These are phyloP conservation scores for Chitala chitala DNA, from an alignment of 2,113 vertebrate species.

Conservation along the genomic window DNA sequence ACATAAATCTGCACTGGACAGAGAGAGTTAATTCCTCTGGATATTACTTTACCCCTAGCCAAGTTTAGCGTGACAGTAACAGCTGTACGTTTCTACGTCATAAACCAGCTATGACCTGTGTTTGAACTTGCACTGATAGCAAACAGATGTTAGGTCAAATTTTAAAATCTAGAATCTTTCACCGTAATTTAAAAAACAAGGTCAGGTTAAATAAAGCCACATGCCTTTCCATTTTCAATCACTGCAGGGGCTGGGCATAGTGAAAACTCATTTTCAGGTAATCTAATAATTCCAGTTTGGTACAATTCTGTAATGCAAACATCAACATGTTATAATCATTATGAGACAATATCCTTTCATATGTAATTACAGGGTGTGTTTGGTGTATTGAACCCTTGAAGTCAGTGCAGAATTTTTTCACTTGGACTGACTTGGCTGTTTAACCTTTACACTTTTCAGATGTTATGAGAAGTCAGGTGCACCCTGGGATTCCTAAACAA, in stretches of 20 bases:
- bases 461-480: too few species aligned
- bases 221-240: slow-evolving; percentile 2
- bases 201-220: slow-evolving; percentile 8
- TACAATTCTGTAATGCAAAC: not conserved
- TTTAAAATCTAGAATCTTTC: not conserved
- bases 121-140: not conserved
- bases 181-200: not conserved
- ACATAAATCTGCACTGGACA: too few species aligned
- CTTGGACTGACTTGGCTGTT: too few species aligned
- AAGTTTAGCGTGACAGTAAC: not conserved
- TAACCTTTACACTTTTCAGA: too few species aligned
- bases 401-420: too few species aligned
- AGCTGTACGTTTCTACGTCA: not conserved
- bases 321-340: too few species aligned
- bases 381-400: too few species aligned
- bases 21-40: too few species aligned
- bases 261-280: slow-evolving; percentile 1
- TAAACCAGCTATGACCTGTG: not conserved
- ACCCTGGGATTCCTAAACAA: too few species aligned
- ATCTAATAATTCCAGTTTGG: not conserved
- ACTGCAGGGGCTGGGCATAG: not conserved
- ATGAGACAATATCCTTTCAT: too few species aligned
- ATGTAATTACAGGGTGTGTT: too few species aligned
- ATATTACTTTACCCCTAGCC: not conserved
- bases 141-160: not conserved